Conservation (phyloP, 2,113 vertebrate genomes). For the Ochotona curzoniae region DNA sequence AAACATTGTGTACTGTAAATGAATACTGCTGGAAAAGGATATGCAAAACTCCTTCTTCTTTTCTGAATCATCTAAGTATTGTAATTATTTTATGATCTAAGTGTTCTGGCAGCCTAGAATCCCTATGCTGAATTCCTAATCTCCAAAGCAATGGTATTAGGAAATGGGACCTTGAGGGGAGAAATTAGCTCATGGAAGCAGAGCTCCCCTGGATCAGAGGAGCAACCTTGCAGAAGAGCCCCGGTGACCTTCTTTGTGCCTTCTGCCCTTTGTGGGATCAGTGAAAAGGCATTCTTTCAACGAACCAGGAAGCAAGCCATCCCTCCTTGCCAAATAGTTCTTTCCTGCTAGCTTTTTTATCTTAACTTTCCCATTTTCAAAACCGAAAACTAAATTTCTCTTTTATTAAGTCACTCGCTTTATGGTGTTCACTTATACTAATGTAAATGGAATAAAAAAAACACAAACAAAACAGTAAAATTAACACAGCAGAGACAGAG, state of each 20-base stretch:
- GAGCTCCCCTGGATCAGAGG: not conserved
- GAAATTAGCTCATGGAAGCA: too few relatives aligned
- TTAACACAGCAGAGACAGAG: not conserved
- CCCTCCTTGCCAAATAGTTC: too few relatives aligned
- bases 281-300: not conserved
- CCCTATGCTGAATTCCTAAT: not conserved
- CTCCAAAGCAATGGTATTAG: not conserved
- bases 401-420: too few relatives aligned
- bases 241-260: not conserved
- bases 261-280: rapidly evolving
- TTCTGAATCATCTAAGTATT: not conserved
- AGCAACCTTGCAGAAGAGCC: not conserved
- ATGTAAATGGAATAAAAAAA: too few relatives aligned
- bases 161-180: not conserved
- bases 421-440: too few relatives aligned
- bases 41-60: not conserved
- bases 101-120: not conserved
- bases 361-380: not conserved
- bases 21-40: conserved; percentile 36
- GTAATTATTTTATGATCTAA: not conserved
- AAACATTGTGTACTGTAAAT: conserved; percentile 51
- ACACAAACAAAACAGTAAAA: not conserved
- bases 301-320: not conserved
- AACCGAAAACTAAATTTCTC: too few relatives aligned
- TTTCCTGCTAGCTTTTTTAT: not conserved